Evolutionary conservation across 2,113 vertebrate species (phyloP).

Genomic region (Alectura lathami): DNA sequence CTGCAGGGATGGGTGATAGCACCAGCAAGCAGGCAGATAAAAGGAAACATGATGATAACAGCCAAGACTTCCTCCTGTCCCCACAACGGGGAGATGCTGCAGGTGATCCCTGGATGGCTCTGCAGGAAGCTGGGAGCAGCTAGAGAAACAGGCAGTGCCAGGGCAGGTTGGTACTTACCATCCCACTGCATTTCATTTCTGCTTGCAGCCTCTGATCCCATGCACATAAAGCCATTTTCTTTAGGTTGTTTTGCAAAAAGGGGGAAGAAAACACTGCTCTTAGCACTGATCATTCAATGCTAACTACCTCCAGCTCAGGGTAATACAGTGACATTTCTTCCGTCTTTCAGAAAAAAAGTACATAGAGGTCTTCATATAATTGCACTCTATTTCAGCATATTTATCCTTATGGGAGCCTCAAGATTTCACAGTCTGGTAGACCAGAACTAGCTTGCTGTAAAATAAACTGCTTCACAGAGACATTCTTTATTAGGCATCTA

Average conservation of each 20-base stretch:
- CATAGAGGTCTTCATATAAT: constrained; percentile 18
- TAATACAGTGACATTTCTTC: not conserved
- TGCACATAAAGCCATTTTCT: not conserved
- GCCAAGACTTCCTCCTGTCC: not conserved
- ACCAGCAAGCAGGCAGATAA: not conserved
- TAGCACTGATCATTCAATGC: not conserved
- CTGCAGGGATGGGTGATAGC: not conserved
- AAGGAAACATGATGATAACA: not conserved
- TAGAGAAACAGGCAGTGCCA: not conserved
- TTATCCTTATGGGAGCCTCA: constrained; percentile 50
- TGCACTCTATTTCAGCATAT: constrained; percentile 45
- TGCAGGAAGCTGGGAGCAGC: not conserved
- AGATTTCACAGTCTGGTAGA: constrained; percentile 58
- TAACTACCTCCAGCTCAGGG: not conserved
- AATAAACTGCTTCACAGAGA: constrained; percentile 54
- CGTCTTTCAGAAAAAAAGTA: not conserved
- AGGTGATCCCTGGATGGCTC: not conserved
- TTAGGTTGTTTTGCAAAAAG: not conserved
- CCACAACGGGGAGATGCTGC: not conserved
- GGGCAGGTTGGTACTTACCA: not conserved
- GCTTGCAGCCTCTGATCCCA: not conserved
- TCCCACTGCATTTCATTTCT: not conserved
- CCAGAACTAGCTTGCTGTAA: constrained; percentile 42
- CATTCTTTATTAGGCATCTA: constrained; percentile 63
- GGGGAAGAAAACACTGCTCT: not conserved